phyloP scores from a whole-genome alignment of 2,888 invertebrate species.

The Polydrusus pterygomalis region DNA sequence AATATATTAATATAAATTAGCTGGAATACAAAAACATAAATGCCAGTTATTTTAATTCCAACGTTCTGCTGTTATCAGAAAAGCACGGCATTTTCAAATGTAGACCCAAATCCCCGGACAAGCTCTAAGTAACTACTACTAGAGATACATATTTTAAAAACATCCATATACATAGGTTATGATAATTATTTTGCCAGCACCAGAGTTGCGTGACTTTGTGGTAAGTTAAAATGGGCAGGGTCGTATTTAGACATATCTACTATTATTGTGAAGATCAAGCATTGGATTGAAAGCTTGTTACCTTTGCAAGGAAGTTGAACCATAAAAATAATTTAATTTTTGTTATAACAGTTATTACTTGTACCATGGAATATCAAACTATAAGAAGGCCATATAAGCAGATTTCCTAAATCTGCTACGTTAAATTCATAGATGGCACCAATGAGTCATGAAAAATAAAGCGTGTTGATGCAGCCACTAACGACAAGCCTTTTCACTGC shows the following conservation, averaged over 20 bases:
- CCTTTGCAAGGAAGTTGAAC: too few relatives aligned
- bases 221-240: constrained; percentile 9
- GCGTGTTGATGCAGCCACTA: too few relatives aligned
- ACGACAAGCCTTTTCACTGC: too few relatives aligned
- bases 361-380: too few relatives aligned
- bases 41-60: constrained; percentile 14
- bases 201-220: constrained; percentile 51
- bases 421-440: too few relatives aligned
- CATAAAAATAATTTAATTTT: too few relatives aligned
- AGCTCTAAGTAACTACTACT: constrained; percentile 43
- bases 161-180: constrained; percentile 56
- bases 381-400: too few relatives aligned
- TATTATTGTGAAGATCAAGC: too few relatives aligned
- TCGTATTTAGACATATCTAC: constrained; percentile 15
- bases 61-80: constrained; percentile 44
- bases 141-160: constrained; percentile 56
- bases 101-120: constrained; percentile 45
- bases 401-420: too few relatives aligned
- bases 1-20: constrained; percentile 11
- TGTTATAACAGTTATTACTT: too few relatives aligned
- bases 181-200: constrained; percentile 51
- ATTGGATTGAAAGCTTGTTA: too few relatives aligned
- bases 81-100: constrained; percentile 49
- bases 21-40: constrained; percentile 13
- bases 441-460: too few relatives aligned